These are phyloP conservation scores for Tetheella fluctuosa DNA, from an alignment of 2,888 invertebrate genomes.

Conservation along the genomic window DNA sequence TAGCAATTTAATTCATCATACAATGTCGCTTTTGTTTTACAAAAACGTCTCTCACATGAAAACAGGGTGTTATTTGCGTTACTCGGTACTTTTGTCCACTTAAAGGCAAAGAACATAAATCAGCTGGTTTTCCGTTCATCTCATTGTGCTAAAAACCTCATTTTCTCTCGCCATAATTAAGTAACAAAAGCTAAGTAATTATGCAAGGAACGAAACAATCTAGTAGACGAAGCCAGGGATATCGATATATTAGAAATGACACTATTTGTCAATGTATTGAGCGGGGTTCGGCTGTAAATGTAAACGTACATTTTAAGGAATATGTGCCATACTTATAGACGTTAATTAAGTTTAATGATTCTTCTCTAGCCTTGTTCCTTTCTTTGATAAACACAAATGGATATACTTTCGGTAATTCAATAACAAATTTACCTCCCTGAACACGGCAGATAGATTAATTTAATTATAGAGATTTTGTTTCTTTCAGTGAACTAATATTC, in stretches of 20 bases:
- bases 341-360: too few species aligned
- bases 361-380: too few species aligned
- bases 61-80: neutral
- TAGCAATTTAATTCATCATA: too few species aligned
- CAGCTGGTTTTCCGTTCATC: conserved; percentile 54
- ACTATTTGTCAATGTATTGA: conserved; percentile 11
- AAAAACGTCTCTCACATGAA: neutral
- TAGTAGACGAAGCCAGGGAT: conserved; percentile 46
- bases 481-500: too few species aligned
- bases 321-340: too few species aligned
- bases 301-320: neutral
- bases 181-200: conserved; percentile 77
- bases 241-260: conserved; percentile 39
- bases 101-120: conserved; percentile 47
- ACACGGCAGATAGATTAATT: too few species aligned
- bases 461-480: too few species aligned
- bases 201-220: conserved; percentile 75
- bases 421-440: too few species aligned
- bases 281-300: neutral
- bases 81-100: conserved; percentile 14
- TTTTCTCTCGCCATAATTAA: conserved; percentile 67
- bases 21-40: too few species aligned
- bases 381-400: too few species aligned
- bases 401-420: too few species aligned
- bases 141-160: conserved; percentile 69